Percentiles rank a stretch among this genome's conserved stretches.
phyloP scores from a whole-genome alignment of 2,113 vertebrate species.

The Todiramphus chloris region DNA sequence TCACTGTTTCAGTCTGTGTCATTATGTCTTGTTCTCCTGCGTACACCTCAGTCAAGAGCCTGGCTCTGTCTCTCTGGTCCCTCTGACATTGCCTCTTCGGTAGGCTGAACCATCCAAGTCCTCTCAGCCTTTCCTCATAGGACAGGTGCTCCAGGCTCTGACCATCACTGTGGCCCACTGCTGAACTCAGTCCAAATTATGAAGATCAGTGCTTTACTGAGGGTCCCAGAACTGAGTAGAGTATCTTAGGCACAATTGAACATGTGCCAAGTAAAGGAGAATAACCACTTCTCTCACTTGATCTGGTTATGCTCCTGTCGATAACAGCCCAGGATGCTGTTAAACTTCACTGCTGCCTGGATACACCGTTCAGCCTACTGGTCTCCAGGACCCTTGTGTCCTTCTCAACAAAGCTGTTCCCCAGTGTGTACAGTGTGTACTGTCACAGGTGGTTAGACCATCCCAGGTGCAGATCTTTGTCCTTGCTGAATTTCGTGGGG shows the following conservation, averaged over 20 bases:
- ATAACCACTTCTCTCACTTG: not conserved
- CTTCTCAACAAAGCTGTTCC: not conserved
- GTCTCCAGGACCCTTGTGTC: not conserved
- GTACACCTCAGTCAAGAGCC: not conserved
- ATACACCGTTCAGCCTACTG: not conserved
- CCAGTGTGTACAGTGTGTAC: not conserved
- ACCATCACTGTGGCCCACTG: fast-evolving
- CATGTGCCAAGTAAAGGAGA: not conserved
- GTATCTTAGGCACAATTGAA: not conserved
- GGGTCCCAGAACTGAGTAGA: not conserved
- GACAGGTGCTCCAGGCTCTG: not conserved
- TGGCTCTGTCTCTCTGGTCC: not conserved
- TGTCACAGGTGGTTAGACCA: not conserved
- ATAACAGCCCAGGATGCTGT: not conserved
- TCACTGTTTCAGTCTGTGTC: not conserved
- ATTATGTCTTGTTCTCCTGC: not conserved
- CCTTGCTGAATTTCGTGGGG: not conserved
- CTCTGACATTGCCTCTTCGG: not conserved
- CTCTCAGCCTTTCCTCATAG: not conserved
- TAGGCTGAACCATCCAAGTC: not conserved
- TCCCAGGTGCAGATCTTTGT: not conserved
- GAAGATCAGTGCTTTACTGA: not conserved
- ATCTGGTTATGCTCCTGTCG: not conserved
- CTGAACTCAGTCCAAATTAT: not conserved
- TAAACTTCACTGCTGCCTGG: not conserved